A percentile compares a stretch with the other conserved stretches of the same genome.
Conservation (phyloP, 1,140 invertebrate genomes). For the Drosophila micromelanica region DNA sequence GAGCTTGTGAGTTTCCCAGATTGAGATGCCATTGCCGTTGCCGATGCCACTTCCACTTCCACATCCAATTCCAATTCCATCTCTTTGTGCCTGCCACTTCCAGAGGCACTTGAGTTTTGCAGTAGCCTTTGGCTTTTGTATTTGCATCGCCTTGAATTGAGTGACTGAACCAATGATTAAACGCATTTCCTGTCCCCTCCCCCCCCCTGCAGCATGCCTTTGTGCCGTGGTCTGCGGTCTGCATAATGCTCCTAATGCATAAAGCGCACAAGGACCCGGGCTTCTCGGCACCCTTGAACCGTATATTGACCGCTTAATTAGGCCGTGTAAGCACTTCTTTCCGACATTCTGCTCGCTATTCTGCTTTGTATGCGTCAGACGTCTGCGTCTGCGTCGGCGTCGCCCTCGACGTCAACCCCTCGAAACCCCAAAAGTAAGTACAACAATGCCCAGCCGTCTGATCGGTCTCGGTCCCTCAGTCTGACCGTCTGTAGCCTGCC, state of each 20-base stretch:
- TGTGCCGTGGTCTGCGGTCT: slow-evolving; percentile 8
- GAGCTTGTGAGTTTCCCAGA: slow-evolving; percentile 31
- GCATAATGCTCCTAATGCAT: slow-evolving; percentile 50
- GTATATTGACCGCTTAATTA: slow-evolving; percentile 72
- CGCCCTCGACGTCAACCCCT: slow-evolving; percentile 18
- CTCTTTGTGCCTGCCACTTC: slow-evolving; percentile 30
- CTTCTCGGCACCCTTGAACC: slow-evolving; percentile 65
- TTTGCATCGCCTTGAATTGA: slow-evolving; percentile 50
- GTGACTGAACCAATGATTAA: slow-evolving; percentile 64
- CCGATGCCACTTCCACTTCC: not conserved
- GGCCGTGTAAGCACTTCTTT: slow-evolving; percentile 67
- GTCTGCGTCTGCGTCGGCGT: not conserved
- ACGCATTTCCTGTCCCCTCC: slow-evolving; percentile 37
- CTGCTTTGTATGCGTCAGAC: slow-evolving; percentile 37
- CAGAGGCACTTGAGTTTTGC: slow-evolving; percentile 31
- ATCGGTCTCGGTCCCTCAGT: slow-evolving; percentile 1
- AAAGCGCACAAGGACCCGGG: slow-evolving; percentile 43
- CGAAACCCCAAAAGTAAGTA: slow-evolving; percentile 28
- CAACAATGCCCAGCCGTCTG: slow-evolving; percentile 52
- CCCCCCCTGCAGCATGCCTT: not conserved
- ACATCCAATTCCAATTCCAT: slow-evolving; percentile 39
- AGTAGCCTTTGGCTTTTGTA: slow-evolving; percentile 13
- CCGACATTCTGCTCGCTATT: slow-evolving; percentile 40
- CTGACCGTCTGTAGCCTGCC: slow-evolving; percentile 26
- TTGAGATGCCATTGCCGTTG: slow-evolving; percentile 5